Evolutionary conservation across 37 sponge, comb jelly and placozoan genomes (phyloP), one percentile per base, ranked within the genome.

Genomic region (Hormiphora californensis): DNA sequence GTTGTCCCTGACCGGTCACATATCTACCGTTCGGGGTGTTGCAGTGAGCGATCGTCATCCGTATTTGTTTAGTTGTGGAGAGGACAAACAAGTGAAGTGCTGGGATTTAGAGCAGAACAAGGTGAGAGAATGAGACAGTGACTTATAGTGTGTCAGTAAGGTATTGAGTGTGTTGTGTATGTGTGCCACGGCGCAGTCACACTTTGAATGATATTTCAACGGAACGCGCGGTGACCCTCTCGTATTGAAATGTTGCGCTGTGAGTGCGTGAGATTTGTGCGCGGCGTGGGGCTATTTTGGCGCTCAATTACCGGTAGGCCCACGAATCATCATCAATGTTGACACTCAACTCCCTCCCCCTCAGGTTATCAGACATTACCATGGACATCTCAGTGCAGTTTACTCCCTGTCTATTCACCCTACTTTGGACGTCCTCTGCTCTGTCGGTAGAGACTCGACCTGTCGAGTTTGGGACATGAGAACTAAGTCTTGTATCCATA

Each of bases 31-130:
- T 35, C 32, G 99, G 32, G 99, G 91, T 5, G 89, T 97, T 9
- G 91, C 90, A 17, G 94, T 97, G 41, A 91, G 91, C 41, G 91
- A 92, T 36, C 69, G 99, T 9, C 99, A 97, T 53, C 95, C 99
- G 1, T 97, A 97, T 92, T 86, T 97, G 61, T 97, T 94, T 91
- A 93, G 94, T 4, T 88, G 89, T 39, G 99, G 99, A 0, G 99
- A 97, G 86, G 99, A 97, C 89, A 97, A 97, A 63, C 91, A 90
- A 86, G 94, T 97, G 67, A 94, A 94, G 67, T 97, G 99, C 88
- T 97, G 99, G 99, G 99, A 97, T 87, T 90, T 97, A 49, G 99
- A 97, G 63, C 88, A 85, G 86, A 97, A 97, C 85, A 97, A 97
- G 92, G 99, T 94, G 54, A 86, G n/a, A n/a, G 67, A 19, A 22